Evolutionary conservation across 2,113 vertebrate genomes (phyloP).

Genomic region (Oplegnathus fasciatus): DNA sequence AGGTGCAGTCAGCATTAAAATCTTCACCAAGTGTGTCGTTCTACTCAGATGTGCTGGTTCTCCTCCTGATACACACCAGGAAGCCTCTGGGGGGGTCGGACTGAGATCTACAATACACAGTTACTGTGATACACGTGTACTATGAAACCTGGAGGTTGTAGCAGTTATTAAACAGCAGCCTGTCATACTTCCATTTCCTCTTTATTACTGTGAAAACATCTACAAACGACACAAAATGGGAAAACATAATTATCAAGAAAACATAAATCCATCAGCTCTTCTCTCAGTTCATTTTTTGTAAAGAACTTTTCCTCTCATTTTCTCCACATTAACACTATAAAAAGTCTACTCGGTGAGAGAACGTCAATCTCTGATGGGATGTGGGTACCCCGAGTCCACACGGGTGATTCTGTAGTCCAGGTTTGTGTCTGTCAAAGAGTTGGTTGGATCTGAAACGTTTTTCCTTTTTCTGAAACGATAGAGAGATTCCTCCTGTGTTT

Average conservation of each 20-base stretch:
- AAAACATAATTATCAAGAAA: conserved; percentile 63
- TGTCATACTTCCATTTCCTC: conserved; percentile 42
- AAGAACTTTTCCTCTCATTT: conserved; percentile 18
- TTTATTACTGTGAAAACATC: conserved; percentile 83
- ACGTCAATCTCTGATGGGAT: conserved; percentile 40
- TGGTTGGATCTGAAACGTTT: conserved; percentile 20
- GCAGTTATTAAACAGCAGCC: conserved; percentile 20
- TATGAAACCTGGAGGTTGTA: not conserved
- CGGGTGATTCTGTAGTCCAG: conserved; percentile 32
- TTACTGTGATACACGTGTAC: not conserved
- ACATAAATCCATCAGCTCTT: conserved; percentile 67
- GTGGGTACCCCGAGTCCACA: conserved; percentile 27
- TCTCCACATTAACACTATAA: conserved; percentile 75
- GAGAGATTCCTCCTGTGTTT: conserved; percentile 25
- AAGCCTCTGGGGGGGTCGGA: no score
- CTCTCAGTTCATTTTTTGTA: conserved; percentile 35
- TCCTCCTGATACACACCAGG: no score
- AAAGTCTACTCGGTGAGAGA: conserved; percentile 63
- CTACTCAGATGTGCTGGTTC: no score
- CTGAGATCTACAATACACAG: no score
- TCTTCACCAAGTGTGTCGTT: no score
- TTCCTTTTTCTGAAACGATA: not conserved
- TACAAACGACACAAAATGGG: conserved; percentile 81
- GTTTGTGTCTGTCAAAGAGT: conserved; percentile 10
- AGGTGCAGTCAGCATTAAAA: no score